phyloP scores from a whole-genome alignment of 1,140 invertebrate species.

The Triops cancriformis region DNA sequence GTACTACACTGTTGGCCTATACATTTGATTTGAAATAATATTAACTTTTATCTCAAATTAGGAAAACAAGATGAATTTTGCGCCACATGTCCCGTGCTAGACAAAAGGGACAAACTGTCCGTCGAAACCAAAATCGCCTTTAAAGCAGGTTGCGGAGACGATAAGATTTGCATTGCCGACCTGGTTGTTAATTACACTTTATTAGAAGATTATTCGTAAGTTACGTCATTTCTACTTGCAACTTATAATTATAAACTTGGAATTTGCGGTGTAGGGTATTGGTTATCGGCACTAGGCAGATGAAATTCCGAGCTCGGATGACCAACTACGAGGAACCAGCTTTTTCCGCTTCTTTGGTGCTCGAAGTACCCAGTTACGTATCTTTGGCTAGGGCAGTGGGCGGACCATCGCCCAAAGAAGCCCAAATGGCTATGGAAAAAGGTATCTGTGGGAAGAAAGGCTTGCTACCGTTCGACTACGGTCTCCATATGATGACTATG shows the following conservation, averaged over 20 bases:
- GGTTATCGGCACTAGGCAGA: conserved; percentile 27
- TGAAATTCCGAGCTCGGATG: conserved; percentile 28
- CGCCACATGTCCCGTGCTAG: conserved; percentile 27
- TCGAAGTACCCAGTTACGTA: conserved; percentile 27
- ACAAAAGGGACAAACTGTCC: conserved; percentile 19
- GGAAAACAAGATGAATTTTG: not conserved
- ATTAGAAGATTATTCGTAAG: conserved; percentile 20
- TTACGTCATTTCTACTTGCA: conserved; percentile 26
- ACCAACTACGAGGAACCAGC: conserved; percentile 31
- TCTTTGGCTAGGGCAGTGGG: not conserved
- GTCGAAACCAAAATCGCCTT: conserved; percentile 18
- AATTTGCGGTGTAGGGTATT: conserved; percentile 18
- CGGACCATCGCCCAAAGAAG: not conserved
- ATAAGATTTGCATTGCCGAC: conserved; percentile 29
- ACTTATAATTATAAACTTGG: conserved; percentile 24
- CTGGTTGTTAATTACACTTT: conserved; percentile 27
- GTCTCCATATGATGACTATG: not conserved
- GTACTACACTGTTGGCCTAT: not conserved
- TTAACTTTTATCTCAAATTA: not conserved
- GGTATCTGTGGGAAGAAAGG: not conserved
- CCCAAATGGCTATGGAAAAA: not conserved
- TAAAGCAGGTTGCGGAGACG: conserved; percentile 28
- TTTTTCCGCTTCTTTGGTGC: conserved; percentile 27
- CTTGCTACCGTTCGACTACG: not conserved
- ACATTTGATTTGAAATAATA: too few species aligned